These are phyloP conservation scores for Rhagologus leucostigma DNA, from an alignment of 2,113 vertebrate species.

Conservation along the genomic window DNA sequence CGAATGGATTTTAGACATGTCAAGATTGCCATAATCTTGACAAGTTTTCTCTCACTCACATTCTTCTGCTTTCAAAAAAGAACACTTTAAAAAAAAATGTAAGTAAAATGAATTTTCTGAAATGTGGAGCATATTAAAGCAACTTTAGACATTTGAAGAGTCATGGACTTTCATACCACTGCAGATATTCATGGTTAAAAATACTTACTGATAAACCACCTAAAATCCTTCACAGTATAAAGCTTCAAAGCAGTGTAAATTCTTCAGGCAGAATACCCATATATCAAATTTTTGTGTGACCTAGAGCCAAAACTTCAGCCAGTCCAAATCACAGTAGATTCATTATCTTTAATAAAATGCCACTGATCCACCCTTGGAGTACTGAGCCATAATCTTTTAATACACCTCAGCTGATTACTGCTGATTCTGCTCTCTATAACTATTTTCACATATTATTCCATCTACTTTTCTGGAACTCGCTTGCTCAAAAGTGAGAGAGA, in stretches of 20 bases:
- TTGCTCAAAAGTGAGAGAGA: neutral
- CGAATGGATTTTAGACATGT: neutral
- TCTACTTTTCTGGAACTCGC: neutral
- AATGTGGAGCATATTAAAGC: neutral
- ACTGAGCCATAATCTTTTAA: slow-evolving; percentile 8
- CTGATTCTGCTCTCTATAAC: slow-evolving; percentile 17
- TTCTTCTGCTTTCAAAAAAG: neutral
- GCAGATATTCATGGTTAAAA: neutral
- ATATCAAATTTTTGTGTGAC: neutral
- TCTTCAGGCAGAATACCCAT: neutral
- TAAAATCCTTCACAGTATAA: slow-evolving; percentile 17
- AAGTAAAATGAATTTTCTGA: neutral
- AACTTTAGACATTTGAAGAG: neutral
- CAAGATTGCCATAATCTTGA: neutral
- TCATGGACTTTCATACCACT: neutral
- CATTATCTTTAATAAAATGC: neutral
- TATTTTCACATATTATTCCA: neutral
- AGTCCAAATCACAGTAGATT: neutral
- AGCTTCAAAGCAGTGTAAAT: slow-evolving; percentile 33
- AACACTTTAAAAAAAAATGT: neutral
- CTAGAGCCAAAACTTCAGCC: neutral
- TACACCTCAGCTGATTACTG: neutral
- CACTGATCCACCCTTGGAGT: neutral
- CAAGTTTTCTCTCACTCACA: neutral
- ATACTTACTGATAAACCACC: slow-evolving; percentile 29